Evolutionary conservation across 2,113 vertebrate genomes (phyloP).

Genomic region (Dicerorhinus sumatrensis): DNA sequence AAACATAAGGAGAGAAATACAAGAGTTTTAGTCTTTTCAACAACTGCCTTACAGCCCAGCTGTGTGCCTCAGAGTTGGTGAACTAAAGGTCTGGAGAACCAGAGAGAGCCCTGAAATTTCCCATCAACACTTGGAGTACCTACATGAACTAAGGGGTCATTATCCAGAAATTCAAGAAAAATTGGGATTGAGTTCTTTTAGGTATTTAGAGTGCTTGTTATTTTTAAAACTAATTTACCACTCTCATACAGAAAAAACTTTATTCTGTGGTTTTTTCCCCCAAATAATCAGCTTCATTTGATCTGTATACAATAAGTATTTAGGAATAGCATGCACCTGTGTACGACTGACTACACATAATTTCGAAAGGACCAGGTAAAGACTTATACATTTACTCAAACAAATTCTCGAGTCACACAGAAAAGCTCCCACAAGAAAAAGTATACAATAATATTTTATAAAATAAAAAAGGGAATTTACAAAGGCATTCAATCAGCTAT

Average conservation of each 20-base stretch:
- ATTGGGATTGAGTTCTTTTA: background rate
- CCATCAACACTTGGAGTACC: background rate
- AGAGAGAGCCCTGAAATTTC: accelerated
- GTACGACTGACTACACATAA: background rate
- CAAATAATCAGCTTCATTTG: background rate
- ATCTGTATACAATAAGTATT: background rate
- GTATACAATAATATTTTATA: background rate
- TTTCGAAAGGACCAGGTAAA: background rate
- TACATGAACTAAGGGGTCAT: background rate
- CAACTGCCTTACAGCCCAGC: background rate
- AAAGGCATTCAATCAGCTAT: background rate
- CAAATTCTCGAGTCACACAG: background rate
- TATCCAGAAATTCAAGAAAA: background rate
- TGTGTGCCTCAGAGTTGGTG: background rate
- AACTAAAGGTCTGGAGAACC: background rate
- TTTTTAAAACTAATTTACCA: background rate
- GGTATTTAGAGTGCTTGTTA: background rate
- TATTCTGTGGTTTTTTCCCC: background rate
- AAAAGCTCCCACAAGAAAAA: background rate
- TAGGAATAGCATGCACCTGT: background rate
- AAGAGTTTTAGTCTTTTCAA: background rate
- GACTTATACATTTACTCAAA: background rate
- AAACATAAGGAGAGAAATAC: background rate
- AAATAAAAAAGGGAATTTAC: background rate
- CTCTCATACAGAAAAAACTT: background rate